Percentiles rank a stretch among this genome's conserved stretches.
These are phyloP conservation scores for Mionectes macconnelli DNA, from an alignment of 2,113 vertebrate genomes.

Conservation along the genomic window DNA sequence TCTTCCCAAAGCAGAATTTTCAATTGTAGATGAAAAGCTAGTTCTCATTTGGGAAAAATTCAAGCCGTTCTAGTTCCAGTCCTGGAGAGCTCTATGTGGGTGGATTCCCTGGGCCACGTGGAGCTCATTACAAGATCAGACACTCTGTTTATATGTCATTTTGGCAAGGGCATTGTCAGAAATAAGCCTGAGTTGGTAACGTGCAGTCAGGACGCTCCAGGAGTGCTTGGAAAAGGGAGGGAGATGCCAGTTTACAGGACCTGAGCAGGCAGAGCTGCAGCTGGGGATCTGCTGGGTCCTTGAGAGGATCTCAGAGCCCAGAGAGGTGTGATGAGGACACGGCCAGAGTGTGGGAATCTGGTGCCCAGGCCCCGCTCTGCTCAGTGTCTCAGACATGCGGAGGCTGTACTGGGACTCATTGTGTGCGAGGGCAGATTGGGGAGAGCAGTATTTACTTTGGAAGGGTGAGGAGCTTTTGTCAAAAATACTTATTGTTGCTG, in stretches of 20 bases:
- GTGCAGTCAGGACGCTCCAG: fast-evolving
- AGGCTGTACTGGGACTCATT: background rate
- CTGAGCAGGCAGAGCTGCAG: background rate
- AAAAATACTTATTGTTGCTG: slow-evolving; percentile 69
- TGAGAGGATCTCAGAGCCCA: background rate
- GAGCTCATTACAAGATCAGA: background rate
- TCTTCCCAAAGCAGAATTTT: background rate
- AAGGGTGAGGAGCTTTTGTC: slow-evolving; percentile 70
- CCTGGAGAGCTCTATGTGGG: background rate
- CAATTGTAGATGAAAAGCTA: background rate
- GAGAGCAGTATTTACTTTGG: slow-evolving; percentile 72
- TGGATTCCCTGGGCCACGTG: background rate
- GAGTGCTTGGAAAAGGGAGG: fast-evolving
- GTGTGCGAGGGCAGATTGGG: background rate
- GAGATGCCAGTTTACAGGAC: fast-evolving
- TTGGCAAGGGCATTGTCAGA: background rate
- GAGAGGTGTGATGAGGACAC: background rate
- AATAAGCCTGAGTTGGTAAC: fast-evolving
- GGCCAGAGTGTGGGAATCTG: fast-evolving
- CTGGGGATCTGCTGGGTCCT: background rate
- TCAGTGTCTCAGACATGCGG: fast-evolving
- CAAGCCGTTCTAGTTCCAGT: background rate
- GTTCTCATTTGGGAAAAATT: background rate
- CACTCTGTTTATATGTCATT: background rate
- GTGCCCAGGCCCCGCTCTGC: background rate